These are phyloP conservation scores for Myotis findleyi DNA, from an alignment of 2,797 vertebrate species.

Conservation along the genomic window DNA sequence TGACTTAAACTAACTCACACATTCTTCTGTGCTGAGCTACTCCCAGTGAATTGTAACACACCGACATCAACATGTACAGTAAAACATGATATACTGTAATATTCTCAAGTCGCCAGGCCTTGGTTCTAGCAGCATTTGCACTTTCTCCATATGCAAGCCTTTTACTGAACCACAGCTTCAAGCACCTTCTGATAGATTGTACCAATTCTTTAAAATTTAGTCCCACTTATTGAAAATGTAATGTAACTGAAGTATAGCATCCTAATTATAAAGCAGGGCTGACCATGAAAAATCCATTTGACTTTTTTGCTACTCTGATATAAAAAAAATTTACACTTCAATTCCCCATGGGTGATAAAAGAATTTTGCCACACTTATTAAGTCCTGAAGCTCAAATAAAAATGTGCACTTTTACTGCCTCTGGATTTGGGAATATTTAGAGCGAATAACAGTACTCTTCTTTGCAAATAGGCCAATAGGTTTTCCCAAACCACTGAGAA, in stretches of 20 bases:
- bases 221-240: constrained; percentile 74
- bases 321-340: constrained; percentile 51
- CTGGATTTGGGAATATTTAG: not conserved
- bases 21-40: not conserved
- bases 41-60: not conserved
- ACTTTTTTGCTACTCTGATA: constrained; percentile 40
- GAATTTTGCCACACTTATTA: constrained; percentile 46
- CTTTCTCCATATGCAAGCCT: not conserved
- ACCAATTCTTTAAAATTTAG: constrained; percentile 74
- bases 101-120: constrained; percentile 32
- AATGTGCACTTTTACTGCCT: not conserved
- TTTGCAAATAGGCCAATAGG: not conserved
- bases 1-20: not conserved
- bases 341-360: constrained; percentile 1
- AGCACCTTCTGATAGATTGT: constrained; percentile 56
- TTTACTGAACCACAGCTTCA: constrained; percentile 69
- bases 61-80: constrained; percentile 48
- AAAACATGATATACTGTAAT: not conserved
- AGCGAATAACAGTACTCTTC: not conserved
- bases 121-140: constrained; percentile 21
- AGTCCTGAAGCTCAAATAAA: not conserved
- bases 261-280: constrained; percentile 75
- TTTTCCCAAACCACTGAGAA: not conserved
- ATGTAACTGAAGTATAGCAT: constrained; percentile 66
- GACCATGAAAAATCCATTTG: constrained; percentile 70